Percentiles rank a stretch among this genome's conserved stretches.
Conservation (phyloP, 1,140 invertebrate species). For the Probaryconus sp. region DNA sequence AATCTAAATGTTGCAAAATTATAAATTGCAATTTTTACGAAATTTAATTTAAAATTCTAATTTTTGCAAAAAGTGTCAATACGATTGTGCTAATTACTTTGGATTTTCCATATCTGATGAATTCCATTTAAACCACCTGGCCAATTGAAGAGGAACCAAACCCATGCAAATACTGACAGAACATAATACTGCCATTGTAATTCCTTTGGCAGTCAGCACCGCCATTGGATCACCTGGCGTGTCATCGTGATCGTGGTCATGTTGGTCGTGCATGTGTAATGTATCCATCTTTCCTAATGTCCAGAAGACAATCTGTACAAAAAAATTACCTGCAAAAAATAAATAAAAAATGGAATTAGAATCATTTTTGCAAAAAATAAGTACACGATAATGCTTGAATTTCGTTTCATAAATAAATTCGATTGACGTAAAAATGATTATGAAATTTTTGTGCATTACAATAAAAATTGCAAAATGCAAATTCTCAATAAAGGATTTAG, state of each 20-base stretch:
- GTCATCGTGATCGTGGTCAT: constrained; percentile 6
- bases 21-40: too few species aligned
- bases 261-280: too few species aligned
- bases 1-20: constrained; percentile 65
- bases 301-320: not conserved
- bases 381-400: too few species aligned
- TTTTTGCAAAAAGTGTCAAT: not conserved
- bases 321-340: too few species aligned
- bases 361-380: too few species aligned
- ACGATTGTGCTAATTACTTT: constrained; percentile 45
- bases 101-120: constrained; percentile 70
- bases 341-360: too few species aligned
- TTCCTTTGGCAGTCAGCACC: constrained; percentile 82
- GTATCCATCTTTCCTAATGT: constrained; percentile 15
- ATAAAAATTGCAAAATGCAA: too few species aligned
- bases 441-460: too few species aligned
- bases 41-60: too few species aligned
- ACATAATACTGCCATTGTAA: constrained; percentile 85
- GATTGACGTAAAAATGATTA: too few species aligned
- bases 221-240: constrained; percentile 63
- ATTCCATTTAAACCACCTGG: constrained; percentile 82
- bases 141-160: constrained; percentile 83
- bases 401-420: too few species aligned
- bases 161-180: constrained; percentile 84
- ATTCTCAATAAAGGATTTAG: too few species aligned